Percentiles rank a stretch among this genome's conserved stretches.
Evolutionary conservation across 2,797 vertebrate species (phyloP).

Genomic region (Chloroceryle amazona): DNA sequence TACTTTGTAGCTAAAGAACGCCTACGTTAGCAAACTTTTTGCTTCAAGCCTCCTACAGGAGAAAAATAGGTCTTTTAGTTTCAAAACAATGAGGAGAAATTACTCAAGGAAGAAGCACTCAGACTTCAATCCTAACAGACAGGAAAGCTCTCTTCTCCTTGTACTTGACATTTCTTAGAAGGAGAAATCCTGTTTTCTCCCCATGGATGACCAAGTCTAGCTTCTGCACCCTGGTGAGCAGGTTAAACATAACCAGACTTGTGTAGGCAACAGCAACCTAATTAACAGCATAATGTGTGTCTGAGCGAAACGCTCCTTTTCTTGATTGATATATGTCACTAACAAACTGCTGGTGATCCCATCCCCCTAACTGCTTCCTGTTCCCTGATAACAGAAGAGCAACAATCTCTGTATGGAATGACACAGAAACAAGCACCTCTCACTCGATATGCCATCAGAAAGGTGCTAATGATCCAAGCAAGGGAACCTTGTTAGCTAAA

Average conservation of each 20-base stretch:
- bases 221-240: neutral
- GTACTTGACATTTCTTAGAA: neutral
- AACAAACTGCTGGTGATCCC: neutral
- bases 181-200: neutral
- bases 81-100: neutral
- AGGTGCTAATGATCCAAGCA: neutral
- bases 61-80: neutral
- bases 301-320: neutral
- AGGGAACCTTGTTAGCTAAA: neutral
- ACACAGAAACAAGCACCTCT: neutral
- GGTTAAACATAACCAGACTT: neutral
- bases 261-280: neutral
- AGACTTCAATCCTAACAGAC: neutral
- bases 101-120: neutral
- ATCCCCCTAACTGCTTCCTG: neutral
- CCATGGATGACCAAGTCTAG: neutral
- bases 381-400: slow-evolving; percentile 8
- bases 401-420: neutral
- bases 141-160: neutral
- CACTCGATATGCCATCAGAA: neutral
- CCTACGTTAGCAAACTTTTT: neutral
- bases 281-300: slow-evolving; percentile 7
- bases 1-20: neutral
- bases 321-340: neutral
- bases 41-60: neutral